phyloP scores from a whole-genome alignment of 2,888 invertebrate genomes.

The Mechanitis mazaeus region DNA sequence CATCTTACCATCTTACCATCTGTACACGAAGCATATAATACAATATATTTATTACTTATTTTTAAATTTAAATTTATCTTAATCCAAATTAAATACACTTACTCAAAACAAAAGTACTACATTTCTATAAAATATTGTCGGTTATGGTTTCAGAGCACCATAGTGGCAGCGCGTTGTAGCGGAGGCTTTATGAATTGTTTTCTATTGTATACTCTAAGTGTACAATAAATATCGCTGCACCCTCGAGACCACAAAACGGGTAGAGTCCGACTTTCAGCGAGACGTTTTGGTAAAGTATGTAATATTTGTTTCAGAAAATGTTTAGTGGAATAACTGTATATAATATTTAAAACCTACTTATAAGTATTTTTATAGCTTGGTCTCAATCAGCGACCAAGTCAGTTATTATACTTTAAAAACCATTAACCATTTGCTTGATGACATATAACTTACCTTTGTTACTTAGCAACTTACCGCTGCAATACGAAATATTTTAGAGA shows the following conservation, averaged over 20 bases:
- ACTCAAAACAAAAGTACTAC: not conserved
- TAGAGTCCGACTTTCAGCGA: not conserved
- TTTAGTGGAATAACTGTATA: not conserved
- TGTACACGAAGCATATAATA: no score
- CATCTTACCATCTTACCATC: no score
- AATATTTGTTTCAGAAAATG: not conserved
- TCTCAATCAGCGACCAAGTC: no score
- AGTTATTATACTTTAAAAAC: no score
- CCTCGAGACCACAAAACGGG: conserved; percentile 19
- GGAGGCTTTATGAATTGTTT: conserved; percentile 31
- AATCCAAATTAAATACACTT: not conserved
- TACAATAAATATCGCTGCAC: conserved; percentile 33
- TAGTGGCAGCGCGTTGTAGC: conserved; percentile 15
- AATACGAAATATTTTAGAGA: no score
- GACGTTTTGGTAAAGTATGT: not conserved
- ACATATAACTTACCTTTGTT: no score
- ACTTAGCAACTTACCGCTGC: no score
- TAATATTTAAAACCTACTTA: not conserved
- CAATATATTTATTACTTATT: no score
- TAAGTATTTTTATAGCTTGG: not conserved
- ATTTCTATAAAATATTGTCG: not conserved
- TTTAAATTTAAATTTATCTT: not conserved
- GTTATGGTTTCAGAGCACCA: conserved; percentile 10
- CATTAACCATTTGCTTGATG: no score
- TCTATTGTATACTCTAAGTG: conserved; percentile 31